These are phyloP conservation scores for Hyles vespertilio DNA, from an alignment of 1,140 invertebrate species.

Conservation along the genomic window DNA sequence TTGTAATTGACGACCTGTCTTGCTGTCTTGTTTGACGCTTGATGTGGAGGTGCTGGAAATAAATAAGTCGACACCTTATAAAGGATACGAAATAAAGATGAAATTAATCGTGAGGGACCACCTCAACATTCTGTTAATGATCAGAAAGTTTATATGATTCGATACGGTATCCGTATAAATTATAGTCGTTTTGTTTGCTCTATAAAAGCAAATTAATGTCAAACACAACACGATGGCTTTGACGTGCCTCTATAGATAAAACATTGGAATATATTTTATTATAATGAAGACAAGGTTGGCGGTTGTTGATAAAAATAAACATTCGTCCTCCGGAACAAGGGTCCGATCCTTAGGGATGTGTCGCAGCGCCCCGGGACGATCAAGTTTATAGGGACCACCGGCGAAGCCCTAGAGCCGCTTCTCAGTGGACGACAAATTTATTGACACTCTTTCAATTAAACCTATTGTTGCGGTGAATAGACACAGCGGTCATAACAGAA, in stretches of 20 bases:
- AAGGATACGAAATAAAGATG: background rate
- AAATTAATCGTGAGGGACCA: constrained; percentile 3
- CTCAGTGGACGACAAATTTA: constrained; percentile 63
- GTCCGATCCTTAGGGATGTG: constrained; percentile 48
- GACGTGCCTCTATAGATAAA: constrained; percentile 42
- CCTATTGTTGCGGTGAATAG: constrained; percentile 63
- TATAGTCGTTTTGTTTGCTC: constrained; percentile 9
- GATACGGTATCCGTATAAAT: background rate
- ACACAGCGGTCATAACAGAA: constrained; percentile 60
- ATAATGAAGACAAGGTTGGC: constrained; percentile 58
- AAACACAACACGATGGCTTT: constrained; percentile 42
- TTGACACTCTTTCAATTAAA: constrained; percentile 76
- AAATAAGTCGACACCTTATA: background rate
- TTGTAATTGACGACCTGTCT: constrained; percentile 20
- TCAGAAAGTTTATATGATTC: too few relatives aligned
- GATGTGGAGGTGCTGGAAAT: constrained; percentile 10
- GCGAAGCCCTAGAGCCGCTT: constrained; percentile 42
- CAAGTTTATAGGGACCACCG: constrained; percentile 64
- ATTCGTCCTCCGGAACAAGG: constrained; percentile 51
- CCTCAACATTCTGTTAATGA: too few relatives aligned
- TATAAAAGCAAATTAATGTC: constrained; percentile 20
- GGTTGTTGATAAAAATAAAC: constrained; percentile 65
- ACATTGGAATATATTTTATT: constrained; percentile 52
- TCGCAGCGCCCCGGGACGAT: constrained; percentile 35
- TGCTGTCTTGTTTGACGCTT: constrained; percentile 18